Percentiles rank a stretch among this genome's conserved stretches.
Conservation (phyloP, 1,140 invertebrate species). For the Orussus abietinus region DNA sequence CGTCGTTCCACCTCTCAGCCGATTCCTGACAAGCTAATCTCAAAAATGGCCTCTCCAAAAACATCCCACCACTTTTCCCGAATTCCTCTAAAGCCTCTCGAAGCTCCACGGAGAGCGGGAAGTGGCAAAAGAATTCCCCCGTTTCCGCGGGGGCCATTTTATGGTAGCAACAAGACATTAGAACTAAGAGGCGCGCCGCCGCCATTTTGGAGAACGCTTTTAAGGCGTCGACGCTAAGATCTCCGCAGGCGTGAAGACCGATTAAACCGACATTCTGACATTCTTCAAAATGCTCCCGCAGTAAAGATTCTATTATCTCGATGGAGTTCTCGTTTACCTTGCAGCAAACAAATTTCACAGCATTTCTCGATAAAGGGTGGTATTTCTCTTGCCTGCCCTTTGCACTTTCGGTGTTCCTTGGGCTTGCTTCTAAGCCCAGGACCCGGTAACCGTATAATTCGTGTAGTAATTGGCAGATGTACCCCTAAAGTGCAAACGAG, state of each 20-base stretch:
- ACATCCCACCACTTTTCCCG: constrained; percentile 29
- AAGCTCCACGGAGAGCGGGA: constrained; percentile 59
- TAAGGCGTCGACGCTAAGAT: constrained; percentile 70
- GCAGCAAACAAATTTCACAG: constrained; percentile 59
- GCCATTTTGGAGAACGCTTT: constrained; percentile 66
- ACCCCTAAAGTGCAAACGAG: constrained; percentile 69
- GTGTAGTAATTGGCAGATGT: constrained; percentile 68
- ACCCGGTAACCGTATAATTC: constrained; percentile 63
- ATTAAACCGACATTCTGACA: constrained; percentile 53
- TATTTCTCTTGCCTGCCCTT: constrained; percentile 58
- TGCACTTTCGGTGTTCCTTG: constrained; percentile 61
- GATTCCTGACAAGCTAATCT: constrained; percentile 63
- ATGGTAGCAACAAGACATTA: constrained; percentile 87
- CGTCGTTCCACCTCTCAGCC: constrained; percentile 44
- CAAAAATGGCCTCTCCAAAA: constrained; percentile 61
- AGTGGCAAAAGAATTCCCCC: constrained; percentile 56
- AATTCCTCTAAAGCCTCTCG: constrained; percentile 37
- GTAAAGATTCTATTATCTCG: constrained; percentile 45
- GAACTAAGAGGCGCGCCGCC: constrained; percentile 58
- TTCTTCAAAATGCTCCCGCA: constrained; percentile 41
- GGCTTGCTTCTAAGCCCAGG: constrained; percentile 69
- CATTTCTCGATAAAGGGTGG: constrained; percentile 50
- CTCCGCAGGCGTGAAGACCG: constrained; percentile 80
- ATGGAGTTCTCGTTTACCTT: constrained; percentile 54
- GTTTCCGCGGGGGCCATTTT: constrained; percentile 54